Base-by-base conservation (phyloP, 2,888 invertebrate genomes). In the Carcina quercana region DNA sequence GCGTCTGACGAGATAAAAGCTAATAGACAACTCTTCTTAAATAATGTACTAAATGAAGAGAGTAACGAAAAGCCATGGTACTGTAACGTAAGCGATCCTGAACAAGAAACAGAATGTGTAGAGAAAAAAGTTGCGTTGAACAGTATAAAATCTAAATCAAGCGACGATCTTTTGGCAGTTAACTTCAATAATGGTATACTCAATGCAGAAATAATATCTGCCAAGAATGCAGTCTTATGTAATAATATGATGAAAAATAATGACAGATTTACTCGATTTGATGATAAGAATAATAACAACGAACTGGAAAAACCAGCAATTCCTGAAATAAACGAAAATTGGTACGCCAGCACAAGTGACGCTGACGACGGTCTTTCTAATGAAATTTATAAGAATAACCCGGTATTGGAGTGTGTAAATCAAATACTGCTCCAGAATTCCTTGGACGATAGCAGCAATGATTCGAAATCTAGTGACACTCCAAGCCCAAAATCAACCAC, bases 401-500 rank as follows among this genome's bases (percentile, higher is more conserved):
- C 94, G 1, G 94, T 94, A 5, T 70, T 94, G 29, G 94, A 94
- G 67, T 94, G 94, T 58, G 93, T 94, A 43, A 94, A 94, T 75
- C 94, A 92, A 71, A 94, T 94, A 49, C 73, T 94, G 21, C 70
- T 94, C 15, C 91, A 93, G 50, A 93, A 94, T 60, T 87, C 88
- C 12, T 79, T 88, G 62, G 88, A 88, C 40, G 88, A 85, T 37
- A 86, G 83, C 46, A 82, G 80, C 40, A 80, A 79, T 46, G 83
- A 83, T 40, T 79, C 82, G 5, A 78, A 80, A 47, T 78, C 75
- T 22, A 82, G 83, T 45, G 79, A 84, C 59, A 52, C 78, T 26
- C 78, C 79, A 11, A 82, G 83, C 42, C 84, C 84, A 5, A 84
- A 84, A 55, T 48, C 80, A 14, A 65, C 80, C 5, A 74, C 82